These are phyloP conservation scores for Neopipo cinnamomea DNA, from an alignment of 2,113 vertebrate genomes.

Conservation along the genomic window DNA sequence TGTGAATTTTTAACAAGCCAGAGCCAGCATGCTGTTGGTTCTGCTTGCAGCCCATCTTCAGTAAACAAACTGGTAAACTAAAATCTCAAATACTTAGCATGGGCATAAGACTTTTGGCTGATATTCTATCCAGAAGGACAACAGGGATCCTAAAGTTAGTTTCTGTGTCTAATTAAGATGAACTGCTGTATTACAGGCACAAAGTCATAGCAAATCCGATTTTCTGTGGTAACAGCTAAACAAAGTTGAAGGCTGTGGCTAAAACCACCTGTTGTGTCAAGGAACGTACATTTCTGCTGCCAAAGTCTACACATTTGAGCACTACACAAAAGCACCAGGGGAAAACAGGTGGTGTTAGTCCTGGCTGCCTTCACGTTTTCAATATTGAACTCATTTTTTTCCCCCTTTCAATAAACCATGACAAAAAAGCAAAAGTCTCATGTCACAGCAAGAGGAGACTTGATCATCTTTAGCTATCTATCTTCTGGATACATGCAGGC, in stretches of 20 bases:
- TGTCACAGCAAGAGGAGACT: not conserved
- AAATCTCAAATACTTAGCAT: not conserved
- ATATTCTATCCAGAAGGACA: not conserved
- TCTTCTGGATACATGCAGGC: not conserved
- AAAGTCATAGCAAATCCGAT: conserved; percentile 2
- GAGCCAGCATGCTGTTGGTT: not conserved
- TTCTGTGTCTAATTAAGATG: conserved; percentile 11
- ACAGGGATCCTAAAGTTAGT: not conserved
- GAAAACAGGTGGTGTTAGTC: not conserved
- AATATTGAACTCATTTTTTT: not conserved
- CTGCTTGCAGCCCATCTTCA: not conserved
- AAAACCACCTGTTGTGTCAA: conserved; percentile 16
- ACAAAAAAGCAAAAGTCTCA: not conserved
- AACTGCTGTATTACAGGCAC: not conserved
- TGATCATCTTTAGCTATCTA: not conserved
- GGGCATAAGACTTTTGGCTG: not conserved
- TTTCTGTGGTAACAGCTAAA: conserved; percentile 3
- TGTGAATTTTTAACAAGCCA: not conserved
- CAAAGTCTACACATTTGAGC: not conserved
- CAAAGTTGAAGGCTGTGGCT: not conserved
- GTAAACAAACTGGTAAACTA: not conserved
- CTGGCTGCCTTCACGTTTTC: not conserved
- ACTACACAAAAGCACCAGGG: not conserved
- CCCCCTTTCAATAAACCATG: not conserved
- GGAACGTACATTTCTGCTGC: not conserved